phyloP scores from a whole-genome alignment of 1,140 invertebrate species.

The Aphelenchoides avenae region DNA sequence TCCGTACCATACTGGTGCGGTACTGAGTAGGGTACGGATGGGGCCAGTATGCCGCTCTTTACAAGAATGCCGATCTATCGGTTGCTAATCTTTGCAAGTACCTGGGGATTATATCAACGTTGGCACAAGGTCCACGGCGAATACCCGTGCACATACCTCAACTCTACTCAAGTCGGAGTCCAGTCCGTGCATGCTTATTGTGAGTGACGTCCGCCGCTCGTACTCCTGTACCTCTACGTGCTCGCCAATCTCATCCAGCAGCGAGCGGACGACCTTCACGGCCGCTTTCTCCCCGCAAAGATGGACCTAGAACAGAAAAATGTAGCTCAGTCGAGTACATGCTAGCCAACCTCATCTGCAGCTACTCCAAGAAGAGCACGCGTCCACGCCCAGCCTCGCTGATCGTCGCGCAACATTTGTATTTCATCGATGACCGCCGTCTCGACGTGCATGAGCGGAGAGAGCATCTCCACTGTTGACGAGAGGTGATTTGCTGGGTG shows the following conservation, averaged over 20 bases:
- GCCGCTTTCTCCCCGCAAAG: slow-evolving; percentile 90
- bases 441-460: slow-evolving; percentile 65
- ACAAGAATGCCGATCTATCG: too few relatives aligned
- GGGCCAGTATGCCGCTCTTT: too few relatives aligned
- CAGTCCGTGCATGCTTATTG: slow-evolving; percentile 74
- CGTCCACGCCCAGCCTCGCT: slow-evolving; percentile 96
- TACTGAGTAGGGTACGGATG: too few relatives aligned
- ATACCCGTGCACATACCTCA: slow-evolving; percentile 41
- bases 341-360: slow-evolving; percentile 45
- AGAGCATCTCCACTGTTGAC: slow-evolving; percentile 92
- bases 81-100: too few relatives aligned
- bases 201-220: slow-evolving; percentile 73
- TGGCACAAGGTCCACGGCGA: too few relatives aligned
- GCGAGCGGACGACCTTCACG: slow-evolving; percentile 74
- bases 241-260: slow-evolving; percentile 82
- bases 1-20: too few relatives aligned
- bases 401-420: slow-evolving; percentile 83
- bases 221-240: slow-evolving; percentile 82
- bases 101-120: too few relatives aligned
- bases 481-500: slow-evolving; percentile 75
- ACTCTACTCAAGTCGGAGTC: too few relatives aligned
- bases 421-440: slow-evolving; percentile 98
- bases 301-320: slow-evolving; percentile 72
- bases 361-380: slow-evolving; percentile 76
- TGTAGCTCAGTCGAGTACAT: slow-evolving; percentile 1